Percentiles rank a stretch among this genome's conserved stretches.
Evolutionary conservation across 2,113 vertebrate genomes (phyloP).

Genomic region (Myodes glareolus): DNA sequence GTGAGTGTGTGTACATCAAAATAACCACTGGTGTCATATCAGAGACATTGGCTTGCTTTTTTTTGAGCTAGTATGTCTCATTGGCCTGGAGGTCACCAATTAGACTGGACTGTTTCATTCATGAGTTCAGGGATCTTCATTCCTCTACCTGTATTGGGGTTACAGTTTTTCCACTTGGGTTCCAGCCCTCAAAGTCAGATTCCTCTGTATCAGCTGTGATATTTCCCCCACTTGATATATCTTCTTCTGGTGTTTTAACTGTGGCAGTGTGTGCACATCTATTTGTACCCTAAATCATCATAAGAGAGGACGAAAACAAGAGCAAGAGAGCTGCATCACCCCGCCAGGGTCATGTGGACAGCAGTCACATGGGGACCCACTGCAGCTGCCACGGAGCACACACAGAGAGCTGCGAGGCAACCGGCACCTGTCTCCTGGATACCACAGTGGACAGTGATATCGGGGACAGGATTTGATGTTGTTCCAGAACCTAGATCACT

Average conservation of each 20-base stretch:
- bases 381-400: background rate
- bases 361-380: rapidly evolving
- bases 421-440: background rate
- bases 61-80: background rate
- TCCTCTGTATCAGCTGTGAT: too few species aligned
- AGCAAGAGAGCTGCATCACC: background rate
- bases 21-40: too few species aligned
- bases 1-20: background rate
- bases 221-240: background rate
- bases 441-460: background rate
- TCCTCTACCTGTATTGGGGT: background rate
- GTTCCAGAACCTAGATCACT: background rate
- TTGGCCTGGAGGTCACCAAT: background rate
- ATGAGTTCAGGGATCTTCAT: background rate
- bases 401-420: background rate
- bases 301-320: background rate
- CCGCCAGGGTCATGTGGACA: background rate
- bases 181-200: background rate
- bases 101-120: background rate
- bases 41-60: background rate
- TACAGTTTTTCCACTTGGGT: background rate
- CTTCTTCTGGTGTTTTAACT: background rate
- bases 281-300: background rate
- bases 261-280: background rate
- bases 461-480: background rate